Percentiles rank a stretch among this genome's conserved stretches.
Conservation (phyloP, 2,113 vertebrate genomes). For the Clarias batrachus region DNA sequence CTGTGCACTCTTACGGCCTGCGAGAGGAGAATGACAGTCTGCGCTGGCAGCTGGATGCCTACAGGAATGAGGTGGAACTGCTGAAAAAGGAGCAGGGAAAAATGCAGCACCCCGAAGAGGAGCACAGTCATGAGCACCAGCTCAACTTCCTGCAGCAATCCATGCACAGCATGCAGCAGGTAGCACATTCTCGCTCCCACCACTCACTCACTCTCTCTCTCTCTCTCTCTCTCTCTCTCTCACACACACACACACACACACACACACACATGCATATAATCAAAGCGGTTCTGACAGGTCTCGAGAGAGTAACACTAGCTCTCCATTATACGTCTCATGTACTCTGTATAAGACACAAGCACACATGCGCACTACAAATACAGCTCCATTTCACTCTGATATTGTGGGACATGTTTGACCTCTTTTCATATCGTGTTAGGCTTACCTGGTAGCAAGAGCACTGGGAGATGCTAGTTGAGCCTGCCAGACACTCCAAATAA, state of each 20-base stretch:
- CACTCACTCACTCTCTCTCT: background rate
- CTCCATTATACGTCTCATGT: background rate
- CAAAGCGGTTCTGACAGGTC: background rate
- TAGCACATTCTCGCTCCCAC: conserved; percentile 55
- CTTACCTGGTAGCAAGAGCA: background rate
- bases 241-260: conserved; percentile 17
- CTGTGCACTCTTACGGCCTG: conserved; percentile 82
- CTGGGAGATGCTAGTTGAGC: background rate
- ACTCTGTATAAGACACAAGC: background rate
- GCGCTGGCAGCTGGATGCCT: conserved; percentile 93
- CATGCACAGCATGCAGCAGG: conserved; percentile 94
- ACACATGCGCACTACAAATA: background rate
- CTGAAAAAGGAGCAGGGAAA: conserved; percentile 87
- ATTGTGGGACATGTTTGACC: background rate
- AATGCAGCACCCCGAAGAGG: conserved; percentile 76
- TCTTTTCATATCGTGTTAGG: background rate
- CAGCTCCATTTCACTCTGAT: background rate
- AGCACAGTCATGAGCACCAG: conserved; percentile 80
- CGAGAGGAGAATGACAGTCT: conserved; percentile 96
- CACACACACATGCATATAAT: background rate
- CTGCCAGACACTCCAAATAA: background rate
- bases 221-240: background rate
- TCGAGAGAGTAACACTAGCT: background rate
- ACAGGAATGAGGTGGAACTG: conserved; percentile 92
- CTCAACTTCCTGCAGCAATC: conserved; percentile 89